phyloP scores from a whole-genome alignment of 2,113 vertebrate genomes.

The Tringa solitaria region DNA sequence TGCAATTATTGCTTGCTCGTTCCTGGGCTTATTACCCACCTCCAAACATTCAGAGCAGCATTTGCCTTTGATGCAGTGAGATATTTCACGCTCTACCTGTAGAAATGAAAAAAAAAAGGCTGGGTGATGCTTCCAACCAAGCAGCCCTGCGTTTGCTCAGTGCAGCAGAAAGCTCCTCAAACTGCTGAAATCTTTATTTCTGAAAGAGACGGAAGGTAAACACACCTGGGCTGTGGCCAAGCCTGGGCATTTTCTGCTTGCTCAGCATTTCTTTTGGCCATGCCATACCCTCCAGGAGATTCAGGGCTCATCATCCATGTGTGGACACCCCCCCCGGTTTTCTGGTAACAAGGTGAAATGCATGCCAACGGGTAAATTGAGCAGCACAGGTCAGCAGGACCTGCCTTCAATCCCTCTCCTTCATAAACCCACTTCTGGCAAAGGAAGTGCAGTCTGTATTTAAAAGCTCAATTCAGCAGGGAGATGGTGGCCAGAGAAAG shows the following conservation, averaged over 20 bases:
- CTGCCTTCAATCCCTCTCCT: neutral
- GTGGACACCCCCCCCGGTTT: neutral
- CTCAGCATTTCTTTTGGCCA: neutral
- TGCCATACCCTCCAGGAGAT: neutral
- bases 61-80: neutral
- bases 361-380: neutral
- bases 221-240: neutral
- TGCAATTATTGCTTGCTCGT: neutral
- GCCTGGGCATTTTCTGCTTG: neutral
- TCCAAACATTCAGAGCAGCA: fast-evolving
- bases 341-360: neutral
- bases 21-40: neutral
- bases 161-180: neutral
- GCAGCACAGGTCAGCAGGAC: neutral
- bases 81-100: fast-evolving
- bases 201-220: neutral
- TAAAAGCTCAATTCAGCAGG: neutral
- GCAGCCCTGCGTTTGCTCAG: neutral
- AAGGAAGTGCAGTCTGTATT: neutral
- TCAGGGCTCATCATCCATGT: neutral
- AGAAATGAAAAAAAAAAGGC: neutral
- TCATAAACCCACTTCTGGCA: neutral
- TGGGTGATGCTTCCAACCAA: neutral
- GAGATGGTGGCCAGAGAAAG: neutral
- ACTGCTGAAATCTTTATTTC: neutral